phyloP scores from a whole-genome alignment of 2,797 vertebrate genomes.

The Siniperca undulata region DNA sequence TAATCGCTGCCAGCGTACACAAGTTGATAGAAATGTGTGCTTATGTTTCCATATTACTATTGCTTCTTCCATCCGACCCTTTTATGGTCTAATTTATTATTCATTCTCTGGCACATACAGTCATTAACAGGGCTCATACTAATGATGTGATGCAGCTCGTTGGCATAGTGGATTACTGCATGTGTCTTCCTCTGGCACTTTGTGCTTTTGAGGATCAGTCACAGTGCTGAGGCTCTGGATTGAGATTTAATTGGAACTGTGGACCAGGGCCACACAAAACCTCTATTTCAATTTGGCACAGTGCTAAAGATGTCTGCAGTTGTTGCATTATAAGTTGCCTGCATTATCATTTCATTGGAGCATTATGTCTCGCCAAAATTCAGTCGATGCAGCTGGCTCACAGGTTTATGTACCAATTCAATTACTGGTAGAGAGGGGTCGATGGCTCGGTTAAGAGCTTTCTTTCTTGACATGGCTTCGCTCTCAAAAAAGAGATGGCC shows the following conservation, averaged over 20 bases:
- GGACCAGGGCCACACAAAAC: constrained; percentile 15
- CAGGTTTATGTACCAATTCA: constrained; percentile 45
- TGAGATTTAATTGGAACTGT: constrained; percentile 52
- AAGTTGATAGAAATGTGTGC: constrained; percentile 44
- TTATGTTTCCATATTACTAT: constrained; percentile 17
- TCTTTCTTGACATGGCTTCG: constrained; percentile 11
- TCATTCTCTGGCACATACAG: constrained; percentile 51
- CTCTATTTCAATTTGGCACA: constrained; percentile 50
- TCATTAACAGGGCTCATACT: constrained; percentile 52
- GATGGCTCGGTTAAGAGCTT: constrained; percentile 19
- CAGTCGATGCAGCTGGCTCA: constrained; percentile 37
- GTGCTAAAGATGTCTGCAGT: constrained; percentile 24
- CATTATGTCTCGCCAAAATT: constrained; percentile 34
- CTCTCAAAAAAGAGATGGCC: neutral
- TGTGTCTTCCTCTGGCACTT: constrained; percentile 45
- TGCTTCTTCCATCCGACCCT: constrained; percentile 18
- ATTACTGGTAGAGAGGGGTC: constrained; percentile 44
- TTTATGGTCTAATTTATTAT: constrained; percentile 64
- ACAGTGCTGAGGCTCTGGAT: constrained; percentile 24
- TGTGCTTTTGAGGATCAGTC: constrained; percentile 47
- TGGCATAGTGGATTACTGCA: constrained; percentile 32
- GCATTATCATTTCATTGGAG: constrained; percentile 33
- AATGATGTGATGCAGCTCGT: constrained; percentile 26
- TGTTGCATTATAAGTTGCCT: constrained; percentile 28
- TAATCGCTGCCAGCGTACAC: constrained; percentile 17